phyloP scores from a whole-genome alignment of 35 echinoderm and acorn worm species.

The Chiridota heheva region DNA sequence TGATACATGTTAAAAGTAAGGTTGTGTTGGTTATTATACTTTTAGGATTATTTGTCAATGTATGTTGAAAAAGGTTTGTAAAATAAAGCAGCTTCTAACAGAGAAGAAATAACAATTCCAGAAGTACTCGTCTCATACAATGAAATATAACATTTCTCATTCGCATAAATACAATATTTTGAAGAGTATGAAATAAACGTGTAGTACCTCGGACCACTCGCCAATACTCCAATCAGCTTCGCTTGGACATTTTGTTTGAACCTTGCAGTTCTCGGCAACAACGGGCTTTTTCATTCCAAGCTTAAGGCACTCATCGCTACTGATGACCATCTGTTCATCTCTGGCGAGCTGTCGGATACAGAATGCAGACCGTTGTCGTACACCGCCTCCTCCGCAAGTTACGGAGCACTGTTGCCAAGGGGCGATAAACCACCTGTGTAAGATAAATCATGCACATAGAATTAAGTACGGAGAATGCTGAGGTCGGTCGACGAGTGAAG shows the following conservation, averaged over 20 bases:
- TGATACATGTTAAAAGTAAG: too few relatives aligned
- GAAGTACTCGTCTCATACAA: too few relatives aligned
- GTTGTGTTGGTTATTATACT: too few relatives aligned
- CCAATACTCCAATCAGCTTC: constrained; percentile 66
- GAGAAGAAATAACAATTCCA: too few relatives aligned
- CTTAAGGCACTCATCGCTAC: background rate
- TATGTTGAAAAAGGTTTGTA: too few relatives aligned
- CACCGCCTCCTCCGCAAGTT: constrained; percentile 60
- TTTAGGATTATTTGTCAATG: too few relatives aligned
- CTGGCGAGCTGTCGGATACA: constrained; percentile 73
- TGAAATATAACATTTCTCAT: too few relatives aligned
- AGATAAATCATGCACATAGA: background rate
- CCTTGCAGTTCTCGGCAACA: constrained; percentile 14
- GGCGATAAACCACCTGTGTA: constrained; percentile 79
- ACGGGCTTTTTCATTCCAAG: constrained; percentile 42
- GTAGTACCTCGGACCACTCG: constrained; percentile 87
- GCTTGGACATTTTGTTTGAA: constrained; percentile 37
- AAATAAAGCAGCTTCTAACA: too few relatives aligned
- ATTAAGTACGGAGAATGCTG: too few relatives aligned
- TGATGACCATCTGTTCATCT: constrained; percentile 84
- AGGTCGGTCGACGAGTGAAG: background rate
- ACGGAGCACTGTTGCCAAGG: constrained; percentile 84
- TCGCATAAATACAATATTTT: too few relatives aligned
- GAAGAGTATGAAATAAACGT: too few relatives aligned
- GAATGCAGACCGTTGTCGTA: constrained; percentile 58